A percentile compares a stretch with the other conserved stretches of the same genome.
Conservation (phyloP, 2,888 invertebrate genomes). For the Cetonia aurata region DNA sequence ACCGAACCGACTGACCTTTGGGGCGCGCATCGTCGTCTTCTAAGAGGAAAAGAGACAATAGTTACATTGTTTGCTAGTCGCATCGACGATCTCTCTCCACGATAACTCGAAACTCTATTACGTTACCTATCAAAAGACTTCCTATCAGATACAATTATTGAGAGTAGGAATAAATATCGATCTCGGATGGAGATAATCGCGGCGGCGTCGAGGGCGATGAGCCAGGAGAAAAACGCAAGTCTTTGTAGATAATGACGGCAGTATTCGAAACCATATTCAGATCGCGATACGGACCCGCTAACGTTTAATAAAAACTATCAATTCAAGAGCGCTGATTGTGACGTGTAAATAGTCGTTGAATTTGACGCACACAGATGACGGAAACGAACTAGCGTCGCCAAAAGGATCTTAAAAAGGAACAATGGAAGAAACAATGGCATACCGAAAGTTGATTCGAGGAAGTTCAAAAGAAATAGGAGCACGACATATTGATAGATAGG, state of each 20-base stretch:
- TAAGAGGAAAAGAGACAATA: slow-evolving; percentile 58
- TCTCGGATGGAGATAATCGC: slow-evolving; percentile 41
- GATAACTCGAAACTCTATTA: slow-evolving; percentile 46
- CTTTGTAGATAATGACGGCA: slow-evolving; percentile 46
- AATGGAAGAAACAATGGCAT: too few relatives aligned
- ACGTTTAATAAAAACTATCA: slow-evolving; percentile 31
- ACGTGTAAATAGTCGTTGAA: slow-evolving; percentile 17
- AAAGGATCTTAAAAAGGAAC: background rate
- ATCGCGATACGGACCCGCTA: slow-evolving; percentile 37
- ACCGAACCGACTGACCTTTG: slow-evolving; percentile 40
- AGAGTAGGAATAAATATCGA: slow-evolving; percentile 44
- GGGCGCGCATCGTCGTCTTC: slow-evolving; percentile 42
- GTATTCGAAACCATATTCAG: slow-evolving; percentile 38
- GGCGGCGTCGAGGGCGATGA: slow-evolving; percentile 41
- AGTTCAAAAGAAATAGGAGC: too few relatives aligned
- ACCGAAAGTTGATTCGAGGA: too few relatives aligned
- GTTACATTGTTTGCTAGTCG: slow-evolving; percentile 61
- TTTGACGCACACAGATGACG: background rate
- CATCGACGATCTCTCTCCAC: slow-evolving; percentile 42
- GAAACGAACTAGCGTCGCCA: background rate
- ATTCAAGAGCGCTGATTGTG: slow-evolving; percentile 19
- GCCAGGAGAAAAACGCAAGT: slow-evolving; percentile 43
- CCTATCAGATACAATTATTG: slow-evolving; percentile 49
- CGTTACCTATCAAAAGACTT: slow-evolving; percentile 45
- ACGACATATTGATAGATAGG: too few relatives aligned